Evolutionary conservation across 2,888 invertebrate genomes (phyloP), one percentile per base, ranked within the genome.

Genomic region (Cancer borealis): DNA sequence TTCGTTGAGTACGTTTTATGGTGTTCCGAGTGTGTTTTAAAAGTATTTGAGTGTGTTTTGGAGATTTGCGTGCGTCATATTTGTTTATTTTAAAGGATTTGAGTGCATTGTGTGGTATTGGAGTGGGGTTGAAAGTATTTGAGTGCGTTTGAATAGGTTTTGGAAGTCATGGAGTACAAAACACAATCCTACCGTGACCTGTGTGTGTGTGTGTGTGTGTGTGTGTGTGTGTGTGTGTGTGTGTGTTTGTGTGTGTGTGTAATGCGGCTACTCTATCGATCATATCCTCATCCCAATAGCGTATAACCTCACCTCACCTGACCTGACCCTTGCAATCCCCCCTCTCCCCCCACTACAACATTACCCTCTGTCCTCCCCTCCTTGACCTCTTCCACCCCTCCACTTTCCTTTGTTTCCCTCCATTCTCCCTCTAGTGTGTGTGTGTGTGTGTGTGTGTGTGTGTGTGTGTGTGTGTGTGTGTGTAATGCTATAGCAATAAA

Each of bases 191-290:
- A 87, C 3, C 39, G 45, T 87, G 30, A 39, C 45, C 14, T 91
- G 66, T 45, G 91, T 91, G 30, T 90, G 49, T 90, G 54, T 88
- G 88, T 46, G 47, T 39, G 88, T 46, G 88, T 88, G 88, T 88
- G 88, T 88, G 88, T 73, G 73, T 47, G 89, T 89, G 47, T 47
- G 89, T 47, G 89, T 47, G 89, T 89, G 89, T 47, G 89, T 89
- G 45, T 88, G 45, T 45, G 45, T 21, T 45, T 46, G 45, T 88
- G 45, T 88, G 46, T 88, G 45, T 46, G 45, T 14, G 46, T 88
- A 46, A 46, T 46, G 88, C 46, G 88, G 88, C 88, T 88, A 88
- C 45, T 45, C 17, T 73, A 73, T 73, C 21, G 73, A 73, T 73
- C 73, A 73, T 73, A n/a, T n/a, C 26, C 73, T 73, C 73, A 73